Base-by-base conservation (phyloP, 2,888 invertebrate genomes). In the Monoplex corrugatus region DNA sequence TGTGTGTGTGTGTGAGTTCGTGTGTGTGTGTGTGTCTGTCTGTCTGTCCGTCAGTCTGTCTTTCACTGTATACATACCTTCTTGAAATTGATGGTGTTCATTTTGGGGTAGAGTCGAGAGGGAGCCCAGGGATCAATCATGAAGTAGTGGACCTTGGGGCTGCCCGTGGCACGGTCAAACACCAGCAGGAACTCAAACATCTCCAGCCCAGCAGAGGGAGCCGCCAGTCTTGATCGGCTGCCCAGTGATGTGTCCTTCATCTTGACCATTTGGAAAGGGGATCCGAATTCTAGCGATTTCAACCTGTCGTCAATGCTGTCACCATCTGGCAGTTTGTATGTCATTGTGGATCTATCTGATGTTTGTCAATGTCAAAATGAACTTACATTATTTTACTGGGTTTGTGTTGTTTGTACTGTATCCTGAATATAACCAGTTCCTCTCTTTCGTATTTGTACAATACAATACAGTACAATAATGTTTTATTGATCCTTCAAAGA, bases 161-260 rank as follows among this genome's bases (percentile, higher is more conserved):
- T 93, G 63, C 94, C 94, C 23, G 93, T 93, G 16, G 92, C 91
- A 75, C 91, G 92, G 90, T 94, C 94, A 89, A 95, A 95, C 75
- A 95, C 89, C 82, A 95, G 90, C 35, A 95, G 91, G 87, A 93
- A 95, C 35, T 94, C 93, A 75, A 86, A 89, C 84, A 72, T 63
- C 72, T 87, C 43, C 57, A 44, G 86, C 23, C 80, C 89, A 23
- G 57, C 68, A 35, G 72, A 63, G 19, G 86, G 85, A 5, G 40
- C 86, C 10, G 45, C 35, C 44, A 86, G n/a, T 1, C 78, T 45
- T 13, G 35, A 38, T 40, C 86, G 63, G 32, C 83, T 45, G 50
- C 44, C 43, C 28, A 57, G 10, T 28, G 44, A 44, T 32, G 28
- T 87, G n/a, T 35, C 72, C 43, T 23, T 23, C 78, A 80, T 80